Conservation (phyloP, 1,140 invertebrate species). For the Papilio polyxenes region DNA sequence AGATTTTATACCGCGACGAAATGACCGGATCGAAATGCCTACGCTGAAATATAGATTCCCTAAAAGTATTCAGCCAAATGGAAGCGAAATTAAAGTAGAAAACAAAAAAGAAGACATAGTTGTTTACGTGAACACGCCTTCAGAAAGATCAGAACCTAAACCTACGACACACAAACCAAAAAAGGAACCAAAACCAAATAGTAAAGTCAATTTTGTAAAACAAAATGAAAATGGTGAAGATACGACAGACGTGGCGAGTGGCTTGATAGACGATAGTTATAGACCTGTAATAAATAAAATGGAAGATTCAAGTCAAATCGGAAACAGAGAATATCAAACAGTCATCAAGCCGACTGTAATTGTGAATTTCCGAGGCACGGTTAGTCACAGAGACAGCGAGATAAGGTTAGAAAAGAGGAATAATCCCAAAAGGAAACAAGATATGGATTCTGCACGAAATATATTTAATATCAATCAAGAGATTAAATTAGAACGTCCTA, state of each 20-base stretch:
- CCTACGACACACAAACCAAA: constrained; percentile 59
- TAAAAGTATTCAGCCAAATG: constrained; percentile 56
- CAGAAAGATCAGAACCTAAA: constrained; percentile 43
- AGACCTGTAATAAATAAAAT: constrained; percentile 67
- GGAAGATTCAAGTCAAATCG: constrained; percentile 75
- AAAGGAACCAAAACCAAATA: constrained; percentile 49
- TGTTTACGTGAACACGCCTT: constrained; percentile 60
- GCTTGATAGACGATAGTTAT: constrained; percentile 38
- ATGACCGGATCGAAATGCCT: constrained; percentile 74
- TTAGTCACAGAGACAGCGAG: constrained; percentile 70
- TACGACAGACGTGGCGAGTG: constrained; percentile 40
- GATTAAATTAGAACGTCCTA: constrained; percentile 65
- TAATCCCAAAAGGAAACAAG: constrained; percentile 51
- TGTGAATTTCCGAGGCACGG: constrained; percentile 73
- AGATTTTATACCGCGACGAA: constrained; percentile 68
- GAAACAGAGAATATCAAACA: constrained; percentile 75
- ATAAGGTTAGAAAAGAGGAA: constrained; percentile 65
- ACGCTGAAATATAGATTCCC: constrained; percentile 69
- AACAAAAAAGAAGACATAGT: constrained; percentile 63
- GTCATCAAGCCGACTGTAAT: constrained; percentile 78
- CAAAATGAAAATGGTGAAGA: constrained; percentile 50
- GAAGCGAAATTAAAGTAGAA: constrained; percentile 44
- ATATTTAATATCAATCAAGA: constrained; percentile 78
- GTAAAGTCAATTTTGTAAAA: constrained; percentile 50
- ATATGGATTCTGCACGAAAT: constrained; percentile 55